These are phyloP conservation scores for Scolopax bukidnonensis DNA, from an alignment of 2,797 vertebrate species.

Conservation along the genomic window DNA sequence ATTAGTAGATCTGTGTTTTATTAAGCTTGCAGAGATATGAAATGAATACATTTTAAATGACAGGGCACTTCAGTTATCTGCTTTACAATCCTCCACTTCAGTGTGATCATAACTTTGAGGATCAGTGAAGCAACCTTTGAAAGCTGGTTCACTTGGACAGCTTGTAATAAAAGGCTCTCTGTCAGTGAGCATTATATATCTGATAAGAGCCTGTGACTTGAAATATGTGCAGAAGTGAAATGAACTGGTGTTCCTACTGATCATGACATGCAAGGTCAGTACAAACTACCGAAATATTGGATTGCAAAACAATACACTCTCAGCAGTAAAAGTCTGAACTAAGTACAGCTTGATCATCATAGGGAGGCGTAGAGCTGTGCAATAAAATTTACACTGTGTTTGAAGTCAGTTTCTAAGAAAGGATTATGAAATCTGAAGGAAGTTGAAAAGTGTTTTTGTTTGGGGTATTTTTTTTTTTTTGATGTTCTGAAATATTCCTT, in stretches of 20 bases:
- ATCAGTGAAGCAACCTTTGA: constrained; percentile 30
- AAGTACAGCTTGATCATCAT: background rate
- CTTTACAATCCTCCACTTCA: background rate
- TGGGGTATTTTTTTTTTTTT: background rate
- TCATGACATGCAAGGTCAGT: background rate
- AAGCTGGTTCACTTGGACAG: background rate
- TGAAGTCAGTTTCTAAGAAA: background rate
- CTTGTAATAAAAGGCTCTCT: constrained; percentile 30
- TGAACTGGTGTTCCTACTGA: background rate
- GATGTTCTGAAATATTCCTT: background rate
- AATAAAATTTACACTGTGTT: background rate
- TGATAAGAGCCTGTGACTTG: background rate
- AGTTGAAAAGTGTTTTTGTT: background rate
- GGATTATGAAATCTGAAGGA: background rate
- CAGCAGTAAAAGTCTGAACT: background rate
- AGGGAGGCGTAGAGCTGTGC: background rate
- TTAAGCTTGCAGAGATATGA: background rate
- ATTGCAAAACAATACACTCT: background rate
- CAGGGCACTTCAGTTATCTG: background rate
- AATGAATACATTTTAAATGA: background rate
- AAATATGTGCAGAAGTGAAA: constrained; percentile 9
- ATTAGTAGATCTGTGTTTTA: background rate
- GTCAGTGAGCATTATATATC: background rate
- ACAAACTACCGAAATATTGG: background rate
- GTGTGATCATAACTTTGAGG: background rate